A percentile compares a stretch with the other conserved stretches of the same genome.
phyloP scores from a whole-genome alignment of 2,888 invertebrate genomes.

The Clitarchus hookeri region DNA sequence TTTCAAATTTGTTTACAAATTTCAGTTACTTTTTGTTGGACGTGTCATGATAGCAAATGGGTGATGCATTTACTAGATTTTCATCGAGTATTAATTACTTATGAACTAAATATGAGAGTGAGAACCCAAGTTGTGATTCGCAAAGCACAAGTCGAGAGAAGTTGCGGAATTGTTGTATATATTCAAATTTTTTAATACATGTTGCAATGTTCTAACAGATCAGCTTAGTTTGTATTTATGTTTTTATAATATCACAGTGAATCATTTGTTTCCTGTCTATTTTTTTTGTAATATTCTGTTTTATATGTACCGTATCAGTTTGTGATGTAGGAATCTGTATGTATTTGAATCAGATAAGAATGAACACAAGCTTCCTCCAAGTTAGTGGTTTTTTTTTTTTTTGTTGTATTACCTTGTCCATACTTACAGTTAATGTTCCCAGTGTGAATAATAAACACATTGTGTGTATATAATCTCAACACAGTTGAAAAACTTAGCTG shows the following conservation, averaged over 20 bases:
- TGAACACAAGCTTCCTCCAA: slow-evolving; percentile 7
- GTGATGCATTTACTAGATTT: no score
- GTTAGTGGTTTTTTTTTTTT: neutral
- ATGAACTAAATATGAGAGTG: neutral
- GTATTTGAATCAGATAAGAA: neutral
- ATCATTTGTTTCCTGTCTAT: neutral
- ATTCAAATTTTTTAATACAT: neutral
- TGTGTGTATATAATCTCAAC: no score
- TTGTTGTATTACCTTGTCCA: neutral
- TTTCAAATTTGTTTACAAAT: no score
- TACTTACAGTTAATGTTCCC: no score
- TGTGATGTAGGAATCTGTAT: neutral
- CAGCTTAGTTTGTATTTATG: neutral
- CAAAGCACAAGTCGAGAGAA: neutral
- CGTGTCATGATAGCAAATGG: no score
- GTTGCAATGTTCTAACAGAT: neutral
- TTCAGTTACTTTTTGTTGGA: no score
- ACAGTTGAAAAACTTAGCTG: no score
- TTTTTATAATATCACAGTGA: neutral
- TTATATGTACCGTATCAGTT: neutral
- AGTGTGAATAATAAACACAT: no score
- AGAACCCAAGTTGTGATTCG: neutral
- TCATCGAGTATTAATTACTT: no score
- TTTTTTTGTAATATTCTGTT: neutral
- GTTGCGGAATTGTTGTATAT: neutral